A percentile compares a stretch with the other conserved stretches of the same genome.
Conservation (phyloP, 2,113 vertebrate genomes). For the Stegostoma tigrinum region DNA sequence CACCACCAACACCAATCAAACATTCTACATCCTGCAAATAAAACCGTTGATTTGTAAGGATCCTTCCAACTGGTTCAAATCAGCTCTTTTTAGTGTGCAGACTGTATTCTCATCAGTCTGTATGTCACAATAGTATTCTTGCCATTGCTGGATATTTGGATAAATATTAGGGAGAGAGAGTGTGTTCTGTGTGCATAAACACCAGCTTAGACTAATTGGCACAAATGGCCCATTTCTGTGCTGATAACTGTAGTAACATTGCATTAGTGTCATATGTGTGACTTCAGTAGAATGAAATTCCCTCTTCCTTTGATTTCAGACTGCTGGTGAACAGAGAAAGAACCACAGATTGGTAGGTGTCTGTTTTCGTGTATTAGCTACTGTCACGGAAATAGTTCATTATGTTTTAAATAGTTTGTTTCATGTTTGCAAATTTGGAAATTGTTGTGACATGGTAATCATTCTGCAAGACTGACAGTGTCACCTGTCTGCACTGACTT, state of each 20-base stretch:
- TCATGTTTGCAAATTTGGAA: background rate
- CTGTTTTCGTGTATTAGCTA: background rate
- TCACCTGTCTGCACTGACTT: background rate
- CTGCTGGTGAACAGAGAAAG: conserved; percentile 4
- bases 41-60: background rate
- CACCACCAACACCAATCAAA: background rate
- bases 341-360: conserved; percentile 13
- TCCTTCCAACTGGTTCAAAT: background rate
- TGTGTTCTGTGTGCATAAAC: background rate
- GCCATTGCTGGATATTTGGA: background rate
- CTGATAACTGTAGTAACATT: background rate
- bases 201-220: too few species aligned
- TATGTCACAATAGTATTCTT: background rate
- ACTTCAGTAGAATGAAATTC: background rate
- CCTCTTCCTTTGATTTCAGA: background rate
- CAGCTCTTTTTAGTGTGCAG: background rate
- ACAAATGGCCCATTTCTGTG: background rate
- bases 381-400: background rate
- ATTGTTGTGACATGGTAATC: background rate
- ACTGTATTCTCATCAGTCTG: background rate
- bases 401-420: background rate
- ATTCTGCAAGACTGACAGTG: background rate
- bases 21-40: background rate
- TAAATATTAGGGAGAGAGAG: background rate
- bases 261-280: background rate